These are phyloP conservation scores for Gopherus evgoodei DNA, from an alignment of 2,113 vertebrate species.

Conservation along the genomic window DNA sequence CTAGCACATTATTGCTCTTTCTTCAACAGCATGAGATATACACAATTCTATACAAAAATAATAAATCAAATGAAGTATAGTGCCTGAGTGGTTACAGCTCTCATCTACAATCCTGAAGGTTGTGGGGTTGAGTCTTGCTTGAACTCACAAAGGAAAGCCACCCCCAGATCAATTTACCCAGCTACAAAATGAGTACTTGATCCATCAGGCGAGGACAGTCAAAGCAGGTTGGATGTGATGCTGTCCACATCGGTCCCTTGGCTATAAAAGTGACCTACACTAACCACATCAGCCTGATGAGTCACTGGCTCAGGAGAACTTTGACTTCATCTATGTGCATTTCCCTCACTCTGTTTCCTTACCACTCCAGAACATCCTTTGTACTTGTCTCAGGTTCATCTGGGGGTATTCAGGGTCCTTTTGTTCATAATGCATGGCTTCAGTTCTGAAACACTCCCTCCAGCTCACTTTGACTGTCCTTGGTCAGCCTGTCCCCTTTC, in stretches of 20 bases:
- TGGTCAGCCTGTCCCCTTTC: no score
- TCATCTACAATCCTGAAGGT: not conserved
- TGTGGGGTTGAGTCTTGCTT: not conserved
- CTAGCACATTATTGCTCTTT: not conserved
- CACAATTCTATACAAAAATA: not conserved
- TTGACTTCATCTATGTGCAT: not conserved
- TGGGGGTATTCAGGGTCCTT: no score
- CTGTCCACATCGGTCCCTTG: not conserved
- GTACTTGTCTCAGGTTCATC: no score
- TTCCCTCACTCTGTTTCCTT: not conserved
- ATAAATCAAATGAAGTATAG: not conserved
- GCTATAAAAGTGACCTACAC: no score
- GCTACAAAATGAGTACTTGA: not conserved
- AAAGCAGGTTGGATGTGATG: not conserved
- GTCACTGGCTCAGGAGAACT: not conserved
- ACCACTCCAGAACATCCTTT: not conserved
- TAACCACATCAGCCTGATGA: not conserved
- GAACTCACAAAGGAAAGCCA: not conserved
- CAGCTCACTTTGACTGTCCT: no score
- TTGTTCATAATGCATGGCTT: no score
- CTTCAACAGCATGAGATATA: not conserved
- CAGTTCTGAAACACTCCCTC: no score
- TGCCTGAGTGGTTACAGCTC: not conserved
- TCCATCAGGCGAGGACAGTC: not conserved
- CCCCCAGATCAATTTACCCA: not conserved